Percentiles rank a stretch among this genome's conserved stretches.
phyloP scores from a whole-genome alignment of 2,888 invertebrate genomes.

The Eubasilissa splendida region DNA sequence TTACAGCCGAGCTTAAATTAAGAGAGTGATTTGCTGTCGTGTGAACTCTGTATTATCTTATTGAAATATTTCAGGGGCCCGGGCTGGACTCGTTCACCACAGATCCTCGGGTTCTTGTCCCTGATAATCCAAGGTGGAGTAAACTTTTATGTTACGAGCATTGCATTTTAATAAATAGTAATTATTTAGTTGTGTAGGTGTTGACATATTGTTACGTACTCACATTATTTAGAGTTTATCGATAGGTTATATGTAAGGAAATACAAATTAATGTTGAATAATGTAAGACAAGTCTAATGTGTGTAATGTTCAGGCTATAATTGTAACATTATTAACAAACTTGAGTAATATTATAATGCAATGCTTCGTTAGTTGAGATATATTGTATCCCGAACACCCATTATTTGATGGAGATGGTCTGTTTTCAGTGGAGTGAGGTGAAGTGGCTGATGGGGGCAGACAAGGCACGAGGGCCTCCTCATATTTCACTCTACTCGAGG shows the following conservation, averaged over 20 bases:
- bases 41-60: slow-evolving; percentile 36
- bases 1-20: background rate
- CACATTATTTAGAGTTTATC: too few species aligned
- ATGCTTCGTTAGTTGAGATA: slow-evolving; percentile 38
- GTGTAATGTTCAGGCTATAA: too few species aligned
- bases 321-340: too few species aligned
- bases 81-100: slow-evolving; percentile 1
- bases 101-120: slow-evolving; percentile 36
- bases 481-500: slow-evolving; percentile 35
- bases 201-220: too few species aligned
- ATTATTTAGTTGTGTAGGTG: background rate
- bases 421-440: slow-evolving; percentile 53
- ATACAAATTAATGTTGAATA: too few species aligned
- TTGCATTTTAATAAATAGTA: slow-evolving; percentile 38
- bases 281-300: too few species aligned
- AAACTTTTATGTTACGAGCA: slow-evolving; percentile 44
- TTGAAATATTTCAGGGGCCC: slow-evolving; percentile 48
- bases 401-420: slow-evolving; percentile 52
- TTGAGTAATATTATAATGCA: slow-evolving; percentile 22
- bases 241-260: too few species aligned
- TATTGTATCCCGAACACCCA: slow-evolving; percentile 42
- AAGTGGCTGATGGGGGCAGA: slow-evolving; percentile 2
- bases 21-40: slow-evolving; percentile 3
- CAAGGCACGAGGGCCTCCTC: slow-evolving; percentile 1
- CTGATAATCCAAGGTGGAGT: slow-evolving; percentile 52